Evolutionary conservation across 23 tunicate genomes (phyloP), one percentile per base, ranked within the genome.

Genomic region (Phallusia fumigata): DNA sequence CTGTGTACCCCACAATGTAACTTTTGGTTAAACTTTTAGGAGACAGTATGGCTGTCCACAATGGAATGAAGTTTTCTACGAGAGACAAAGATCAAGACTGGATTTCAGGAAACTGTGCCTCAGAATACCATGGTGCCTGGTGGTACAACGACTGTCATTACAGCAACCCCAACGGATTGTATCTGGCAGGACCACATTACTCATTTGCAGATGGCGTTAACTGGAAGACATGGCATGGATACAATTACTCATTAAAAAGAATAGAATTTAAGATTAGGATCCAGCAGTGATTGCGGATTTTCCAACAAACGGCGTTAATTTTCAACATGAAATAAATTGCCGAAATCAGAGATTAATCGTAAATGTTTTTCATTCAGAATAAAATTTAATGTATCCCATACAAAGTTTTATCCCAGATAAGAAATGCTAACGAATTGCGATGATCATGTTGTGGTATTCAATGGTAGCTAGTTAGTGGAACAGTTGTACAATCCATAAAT

Each of bases 101-200:
- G 15, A 3, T 16, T 6, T 13, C 69, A 21, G 26, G 65, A 2
- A 52, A 76, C 33, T 84, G 87, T 73, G 87, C 87, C 51, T 22
- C 18, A 32, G 22, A 34, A n/a, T 76, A 52, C 76, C 76, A 84
- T 3, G 87, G 87, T 3, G 87, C 76, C 31, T 84, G 87, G 87
- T 84, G 87, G 87, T 84, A 84, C 76, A 77, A 58, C 36, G 32
- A 36, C 53, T 84, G 87, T 76, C 87, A 84, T 8, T 36, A 64
- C 2, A 35, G 53, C 19, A 84, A 84, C 53, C 34, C 76, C 18
- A 84, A 84, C 51, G 87, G 87, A 22, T 18, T 72, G 52, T 84
- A 84, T 33, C 40, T 76, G 31, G 30, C 21, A 11, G 81, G 81
- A 11, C 81, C 79, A 32, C 80, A 52, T 13, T 2, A 32, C 33